Percentiles rank a stretch among this genome's conserved stretches.
Conservation (phyloP, 1,140 invertebrate species). For the Drosophila baimaii region DNA sequence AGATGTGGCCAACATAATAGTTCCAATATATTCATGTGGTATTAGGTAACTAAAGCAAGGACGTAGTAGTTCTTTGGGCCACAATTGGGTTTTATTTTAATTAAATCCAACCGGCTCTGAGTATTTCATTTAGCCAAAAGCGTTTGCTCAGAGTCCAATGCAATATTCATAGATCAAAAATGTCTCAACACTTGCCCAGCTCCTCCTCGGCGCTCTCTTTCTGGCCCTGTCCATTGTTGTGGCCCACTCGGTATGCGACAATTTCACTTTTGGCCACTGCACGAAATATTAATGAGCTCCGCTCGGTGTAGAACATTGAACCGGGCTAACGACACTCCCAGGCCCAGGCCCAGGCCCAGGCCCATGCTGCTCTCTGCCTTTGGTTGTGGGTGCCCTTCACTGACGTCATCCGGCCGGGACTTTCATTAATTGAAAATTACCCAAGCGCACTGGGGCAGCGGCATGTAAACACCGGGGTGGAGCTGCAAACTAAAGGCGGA, state of each 20-base stretch:
- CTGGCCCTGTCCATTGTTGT: slow-evolving; percentile 22
- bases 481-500: slow-evolving; percentile 32
- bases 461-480: slow-evolving; percentile 39
- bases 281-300: slow-evolving; percentile 72
- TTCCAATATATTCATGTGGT: background rate
- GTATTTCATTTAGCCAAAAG: slow-evolving; percentile 22
- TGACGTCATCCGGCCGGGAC: slow-evolving; percentile 69
- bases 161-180: slow-evolving; percentile 74
- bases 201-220: slow-evolving; percentile 13
- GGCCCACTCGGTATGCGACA: slow-evolving; percentile 69
- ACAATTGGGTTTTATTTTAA: background rate
- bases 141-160: slow-evolving; percentile 41
- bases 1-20: slow-evolving; percentile 1
- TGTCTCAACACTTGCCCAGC: slow-evolving; percentile 19
- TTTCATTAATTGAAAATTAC: slow-evolving; percentile 83
- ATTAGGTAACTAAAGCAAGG: background rate
- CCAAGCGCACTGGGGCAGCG: slow-evolving; percentile 60
- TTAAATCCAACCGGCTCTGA: background rate
- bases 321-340: slow-evolving; percentile 38
- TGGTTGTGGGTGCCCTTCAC: slow-evolving; percentile 51
- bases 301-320: slow-evolving; percentile 65
- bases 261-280: slow-evolving; percentile 79
- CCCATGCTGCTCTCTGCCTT: background rate
- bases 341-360: too few species aligned
- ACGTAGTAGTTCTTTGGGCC: background rate